Conservation (phyloP, 1,140 invertebrate genomes). For the Neodiprion virginianus region DNA sequence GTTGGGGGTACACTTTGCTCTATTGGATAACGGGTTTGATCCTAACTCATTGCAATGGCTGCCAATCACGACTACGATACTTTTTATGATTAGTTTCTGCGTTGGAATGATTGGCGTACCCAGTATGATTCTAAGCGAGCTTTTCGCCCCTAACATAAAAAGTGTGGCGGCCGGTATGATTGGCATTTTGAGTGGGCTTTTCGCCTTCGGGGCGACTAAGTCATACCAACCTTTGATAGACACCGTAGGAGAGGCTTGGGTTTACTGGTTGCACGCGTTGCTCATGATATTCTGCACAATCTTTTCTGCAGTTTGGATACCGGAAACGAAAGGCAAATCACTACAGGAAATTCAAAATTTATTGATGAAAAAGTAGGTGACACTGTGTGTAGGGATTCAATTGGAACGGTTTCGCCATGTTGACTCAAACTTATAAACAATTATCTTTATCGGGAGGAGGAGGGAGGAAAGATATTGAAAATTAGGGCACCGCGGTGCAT, state of each 20-base stretch:
- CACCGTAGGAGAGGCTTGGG: constrained; percentile 56
- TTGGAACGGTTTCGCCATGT: too few species aligned
- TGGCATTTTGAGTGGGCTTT: constrained; percentile 72
- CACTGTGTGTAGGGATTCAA: too few species aligned
- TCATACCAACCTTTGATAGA: constrained; percentile 71
- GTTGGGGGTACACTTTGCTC: constrained; percentile 68
- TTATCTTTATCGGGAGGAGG: too few species aligned
- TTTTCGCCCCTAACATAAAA: constrained; percentile 73
- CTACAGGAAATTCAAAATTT: constrained; percentile 52
- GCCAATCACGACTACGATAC: constrained; percentile 67
- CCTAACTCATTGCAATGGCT: constrained; percentile 61
- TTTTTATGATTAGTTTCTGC: constrained; percentile 71
- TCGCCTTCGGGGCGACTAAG: constrained; percentile 76
- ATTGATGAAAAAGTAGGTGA: neutral
- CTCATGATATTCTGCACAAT: constrained; percentile 69
- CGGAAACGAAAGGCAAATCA: constrained; percentile 85
- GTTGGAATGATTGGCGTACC: constrained; percentile 74
- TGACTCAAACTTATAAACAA: too few species aligned
- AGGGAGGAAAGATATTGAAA: too few species aligned
- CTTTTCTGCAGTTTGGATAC: constrained; percentile 71
- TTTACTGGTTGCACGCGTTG: constrained; percentile 29
- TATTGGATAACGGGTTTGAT: constrained; percentile 62
- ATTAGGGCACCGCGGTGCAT: too few species aligned
- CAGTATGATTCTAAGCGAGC: constrained; percentile 74
- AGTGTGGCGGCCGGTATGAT: constrained; percentile 72